Base-by-base conservation (phyloP, 1,140 invertebrate genomes). In the Thaumetopoea pityocampa region DNA sequence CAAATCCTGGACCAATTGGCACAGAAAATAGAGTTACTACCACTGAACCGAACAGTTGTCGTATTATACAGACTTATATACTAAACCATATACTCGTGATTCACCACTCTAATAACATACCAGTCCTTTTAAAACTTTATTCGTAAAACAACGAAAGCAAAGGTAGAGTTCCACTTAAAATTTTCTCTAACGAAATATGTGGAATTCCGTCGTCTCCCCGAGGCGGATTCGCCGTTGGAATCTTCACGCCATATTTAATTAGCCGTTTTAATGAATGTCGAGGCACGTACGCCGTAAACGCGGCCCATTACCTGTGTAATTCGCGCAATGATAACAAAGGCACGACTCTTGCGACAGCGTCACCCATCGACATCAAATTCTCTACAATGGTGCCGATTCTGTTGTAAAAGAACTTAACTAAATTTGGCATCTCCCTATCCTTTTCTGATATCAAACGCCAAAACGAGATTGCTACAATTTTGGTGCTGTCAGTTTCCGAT, bases 221-320 rank as follows among this genome's bases (percentile, higher is more conserved):
- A 61, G 53, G 66, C 50, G 55, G 53, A 67, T 69, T 69, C 60
- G 63, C 63, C 46, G 49, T 51, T 36, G 67, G 70, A 80, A 74
- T 77, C 66, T 70, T 61, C 53, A 55, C 59, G 58, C 58, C 51
- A 51, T 57, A 62, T 77, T 74, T 80, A 80, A 80, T 80, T 77
- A 77, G 68, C 58, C 57, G 43, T 49, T 58, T 60, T 74, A 77
- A 80, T 77, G 70, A 79, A 79, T 80, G 72, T 77, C 70, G 54
- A 53, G 65, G 62, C 76, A 80, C 74, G 74, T 76, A 67, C 71
- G 64, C 59, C 62, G 64, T 69, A 63, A 74, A 72, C 55, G 69
- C 70, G 67, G 50, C 62, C 67, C 70, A 72, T 79, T 79, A 71
- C 74, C 71, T 69, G 58, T 55, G 59, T 74, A 67, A 67, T 76